Base-by-base conservation (phyloP, 64 coral and sea anemone genomes). In the Dendronephthya gigantea region DNA sequence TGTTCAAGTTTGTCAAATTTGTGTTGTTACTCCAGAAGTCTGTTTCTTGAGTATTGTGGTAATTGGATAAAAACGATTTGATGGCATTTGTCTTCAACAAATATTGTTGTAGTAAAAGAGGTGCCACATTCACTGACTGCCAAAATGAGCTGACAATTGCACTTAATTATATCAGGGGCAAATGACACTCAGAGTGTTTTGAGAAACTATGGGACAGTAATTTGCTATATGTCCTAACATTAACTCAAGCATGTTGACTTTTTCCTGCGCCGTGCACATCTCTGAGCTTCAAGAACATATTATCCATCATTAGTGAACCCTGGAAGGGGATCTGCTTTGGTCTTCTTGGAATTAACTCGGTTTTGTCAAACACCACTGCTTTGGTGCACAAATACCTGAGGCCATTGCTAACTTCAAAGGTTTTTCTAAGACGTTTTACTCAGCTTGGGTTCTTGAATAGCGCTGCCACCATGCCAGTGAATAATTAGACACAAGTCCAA, bases 361-460 rank as follows among this genome's bases (percentile, higher is more conserved):
- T 74, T 74, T 35, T 74, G 68, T 30, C 31, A 74, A 74, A 27
- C 68, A 74, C 68, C 68, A 74, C 68, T 74, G 68, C 25, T 74
- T 74, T 35, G 68, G 68, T 9, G 68, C 68, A 11, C 68, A 28
- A 28, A 25, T 16, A 74, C 19, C 30, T 30, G 68, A 27, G 25
- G 68, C 9, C 68, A 74, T 74, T 11, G 1, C 32, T 0, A 74
- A 25, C 11, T 74, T 74, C 11, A 27, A 28, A 25, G 68, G 19
- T 27, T 74, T 1, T 35, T 30, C 68, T 11, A 28, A 16, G 32
- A 74, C 68, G 13, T 28, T 8, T 25, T 30, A 28, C 68, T 25
- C n/a, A n/a, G 68, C 30, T 74, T 74, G 22, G 68, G 68, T 11
- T 74, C 68, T 27, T 74, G 32, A 74, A 9, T 12, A 30, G 68